These are phyloP conservation scores for Oryzias curvinotus DNA, from an alignment of 2,113 vertebrate genomes.

Conservation along the genomic window DNA sequence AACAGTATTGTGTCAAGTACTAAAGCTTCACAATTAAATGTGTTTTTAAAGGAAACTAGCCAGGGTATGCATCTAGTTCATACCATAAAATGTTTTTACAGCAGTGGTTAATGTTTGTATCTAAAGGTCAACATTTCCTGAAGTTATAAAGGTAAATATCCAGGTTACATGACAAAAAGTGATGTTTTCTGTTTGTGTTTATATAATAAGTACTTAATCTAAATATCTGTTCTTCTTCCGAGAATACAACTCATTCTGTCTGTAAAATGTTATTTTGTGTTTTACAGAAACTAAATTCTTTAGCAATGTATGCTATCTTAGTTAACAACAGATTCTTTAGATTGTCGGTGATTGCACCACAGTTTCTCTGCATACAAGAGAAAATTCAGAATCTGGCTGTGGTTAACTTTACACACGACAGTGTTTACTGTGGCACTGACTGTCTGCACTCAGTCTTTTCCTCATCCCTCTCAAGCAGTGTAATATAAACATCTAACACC, in stretches of 20 bases:
- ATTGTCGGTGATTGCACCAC: conserved; percentile 2
- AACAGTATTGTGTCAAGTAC: no score
- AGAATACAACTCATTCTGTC: conserved; percentile 1
- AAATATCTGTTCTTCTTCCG: no score
- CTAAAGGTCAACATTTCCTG: no score
- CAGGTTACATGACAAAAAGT: not conserved
- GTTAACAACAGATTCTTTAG: not conserved
- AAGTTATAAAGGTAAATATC: not conserved
- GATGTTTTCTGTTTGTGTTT: conserved; percentile 3
- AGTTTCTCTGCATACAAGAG: conserved; percentile 6
- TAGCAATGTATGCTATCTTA: no score
- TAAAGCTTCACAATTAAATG: no score
- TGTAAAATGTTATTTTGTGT: no score
- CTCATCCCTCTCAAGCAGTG: conserved; percentile 17
- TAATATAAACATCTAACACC: conserved; percentile 23
- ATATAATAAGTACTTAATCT: not conserved
- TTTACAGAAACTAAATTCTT: no score
- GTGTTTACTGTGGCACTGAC: conserved; percentile 31
- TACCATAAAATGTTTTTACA: not conserved
- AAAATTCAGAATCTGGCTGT: conserved; percentile 3
- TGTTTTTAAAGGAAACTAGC: no score
- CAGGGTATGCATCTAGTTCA: not conserved
- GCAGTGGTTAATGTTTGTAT: not conserved
- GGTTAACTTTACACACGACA: conserved; percentile 34
- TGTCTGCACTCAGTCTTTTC: conserved; percentile 4